Conservation (phyloP, 2,113 vertebrate species). For the Rynchops niger region DNA sequence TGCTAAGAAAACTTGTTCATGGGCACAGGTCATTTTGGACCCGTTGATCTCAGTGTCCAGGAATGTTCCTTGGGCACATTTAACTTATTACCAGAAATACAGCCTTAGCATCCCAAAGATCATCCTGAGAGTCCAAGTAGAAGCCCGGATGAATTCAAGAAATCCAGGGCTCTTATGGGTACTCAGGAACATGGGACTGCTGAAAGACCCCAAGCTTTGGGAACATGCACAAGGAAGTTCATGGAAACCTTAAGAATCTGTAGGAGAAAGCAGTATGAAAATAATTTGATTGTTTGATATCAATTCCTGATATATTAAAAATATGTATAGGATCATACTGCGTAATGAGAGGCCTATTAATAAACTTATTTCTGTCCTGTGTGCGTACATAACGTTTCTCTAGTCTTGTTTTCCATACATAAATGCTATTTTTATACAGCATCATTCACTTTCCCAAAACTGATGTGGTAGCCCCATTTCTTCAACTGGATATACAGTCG, state of each 20-base stretch:
- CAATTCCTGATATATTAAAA: background rate
- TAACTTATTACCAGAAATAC: background rate
- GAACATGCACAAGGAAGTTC: accelerated
- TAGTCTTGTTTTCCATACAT: background rate
- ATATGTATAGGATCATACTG: background rate
- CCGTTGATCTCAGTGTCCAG: background rate
- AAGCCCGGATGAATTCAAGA: background rate
- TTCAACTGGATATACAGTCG: background rate
- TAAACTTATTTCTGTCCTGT: background rate
- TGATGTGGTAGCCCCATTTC: background rate
- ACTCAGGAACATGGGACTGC: background rate
- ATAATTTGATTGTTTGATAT: background rate
- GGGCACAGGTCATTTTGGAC: background rate
- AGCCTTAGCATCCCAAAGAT: background rate
- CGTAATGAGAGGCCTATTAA: background rate
- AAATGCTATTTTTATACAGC: background rate
- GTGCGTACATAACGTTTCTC: background rate
- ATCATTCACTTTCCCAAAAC: background rate
- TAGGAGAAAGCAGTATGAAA: background rate
- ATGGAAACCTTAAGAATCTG: background rate
- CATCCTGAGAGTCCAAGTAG: background rate
- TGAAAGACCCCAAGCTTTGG: background rate
- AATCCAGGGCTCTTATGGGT: background rate
- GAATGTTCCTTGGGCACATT: background rate
- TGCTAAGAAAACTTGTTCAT: background rate